Base-by-base conservation (phyloP, 2,888 invertebrate species). In the Piscicola geometra region DNA sequence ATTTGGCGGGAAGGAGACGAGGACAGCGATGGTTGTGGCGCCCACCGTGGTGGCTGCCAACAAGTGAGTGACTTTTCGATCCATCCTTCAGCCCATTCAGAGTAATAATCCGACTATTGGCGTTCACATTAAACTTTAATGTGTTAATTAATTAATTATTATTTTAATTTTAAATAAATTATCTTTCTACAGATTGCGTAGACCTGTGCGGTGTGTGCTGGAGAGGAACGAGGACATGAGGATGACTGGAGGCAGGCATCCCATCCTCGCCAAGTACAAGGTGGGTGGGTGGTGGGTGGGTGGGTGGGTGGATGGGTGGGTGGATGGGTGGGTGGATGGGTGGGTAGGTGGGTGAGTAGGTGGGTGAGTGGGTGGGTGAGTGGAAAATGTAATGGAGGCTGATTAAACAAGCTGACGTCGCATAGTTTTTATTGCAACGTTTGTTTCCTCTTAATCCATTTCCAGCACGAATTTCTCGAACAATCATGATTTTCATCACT, bases 181-280 rank as follows among this genome's bases (percentile, higher is more conserved):
- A 3, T 68, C 9, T 5, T 30, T 35, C 3, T 35, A 5, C 36
- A 74, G 74, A 25, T 74, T 35, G 0, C 36, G 71, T 15, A 25
- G 75, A 21, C 77, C 78, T 0, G 90, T 95, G 0, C 89, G 94
- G 36, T 90, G 92, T 79, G 92, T 93, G 90, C 85, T 97, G 74
- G 95, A 96, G 84, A 88, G 97, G 78, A 93, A 95, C 81, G 95
- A 96, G 86, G 97, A 97, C 84, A 97, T 97, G 92, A 87, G 91
- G 80, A 90, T 91, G 82, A 91, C 91, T 0, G 97, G 96, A 3
- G 91, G 91, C 0, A 88, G 97, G 78, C 94, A 97, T 88, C 95
- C 97, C 0, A 94, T 93, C 85, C 86, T 91, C 50, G 89, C 90
- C 75, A 91, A 90, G 83, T 97, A 95, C 84, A 93, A 92, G 88